These are phyloP conservation scores for Sweltsa coloradensis DNA, from an alignment of 1,140 invertebrate species.

Conservation along the genomic window DNA sequence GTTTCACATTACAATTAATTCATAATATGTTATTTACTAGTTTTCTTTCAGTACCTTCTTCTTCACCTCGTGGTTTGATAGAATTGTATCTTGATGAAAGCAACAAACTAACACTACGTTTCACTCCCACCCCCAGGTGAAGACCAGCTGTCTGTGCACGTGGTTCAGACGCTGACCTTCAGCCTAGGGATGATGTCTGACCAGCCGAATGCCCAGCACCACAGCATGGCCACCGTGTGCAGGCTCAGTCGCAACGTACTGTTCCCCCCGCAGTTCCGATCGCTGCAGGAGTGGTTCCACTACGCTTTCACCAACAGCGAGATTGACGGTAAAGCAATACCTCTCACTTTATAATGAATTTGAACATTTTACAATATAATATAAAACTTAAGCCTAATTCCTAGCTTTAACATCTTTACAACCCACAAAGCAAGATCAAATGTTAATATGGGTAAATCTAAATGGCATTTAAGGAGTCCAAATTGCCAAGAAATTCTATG, in stretches of 20 bases:
- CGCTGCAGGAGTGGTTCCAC: constrained; percentile 90
- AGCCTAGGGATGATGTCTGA: constrained; percentile 61
- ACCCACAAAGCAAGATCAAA: neutral
- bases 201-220: constrained; percentile 53
- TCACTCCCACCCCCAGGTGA: too few species aligned
- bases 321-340: constrained; percentile 62
- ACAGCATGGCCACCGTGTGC: constrained; percentile 86
- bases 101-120: too few species aligned
- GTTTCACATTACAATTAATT: too few species aligned
- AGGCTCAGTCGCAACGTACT: constrained; percentile 80
- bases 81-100: too few species aligned
- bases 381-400: neutral
- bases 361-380: neutral
- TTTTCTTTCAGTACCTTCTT: too few species aligned
- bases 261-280: constrained; percentile 90
- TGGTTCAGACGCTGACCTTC: constrained; percentile 82
- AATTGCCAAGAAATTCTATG: neutral
- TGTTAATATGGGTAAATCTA: neutral
- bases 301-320: constrained; percentile 90
- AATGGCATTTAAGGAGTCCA: too few species aligned
- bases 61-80: too few species aligned
- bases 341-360: neutral
- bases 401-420: neutral
- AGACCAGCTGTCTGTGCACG: constrained; percentile 45
- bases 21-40: too few species aligned